Evolutionary conservation across 2,888 invertebrate genomes (phyloP), one percentile per base, ranked within the genome.

Genomic region (Gastrophysa polygoni): DNA sequence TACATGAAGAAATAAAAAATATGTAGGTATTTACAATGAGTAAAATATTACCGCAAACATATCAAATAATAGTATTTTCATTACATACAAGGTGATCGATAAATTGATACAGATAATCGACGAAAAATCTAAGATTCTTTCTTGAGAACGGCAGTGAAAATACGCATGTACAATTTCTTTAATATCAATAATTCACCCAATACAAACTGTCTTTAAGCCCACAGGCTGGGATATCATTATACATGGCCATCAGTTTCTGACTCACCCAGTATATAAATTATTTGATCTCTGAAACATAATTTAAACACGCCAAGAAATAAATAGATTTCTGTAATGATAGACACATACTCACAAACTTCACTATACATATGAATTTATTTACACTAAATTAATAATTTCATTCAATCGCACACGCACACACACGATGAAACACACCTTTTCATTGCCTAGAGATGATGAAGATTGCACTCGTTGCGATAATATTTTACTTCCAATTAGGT

Each of bases 31-130:
- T 61, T 71, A 69, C 69, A 72, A 48, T 62, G 55, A 62, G 77
- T 78, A 78, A 78, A 78, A 78, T 78, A 78, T 75, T 78, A 78
- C 77, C 77, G 78, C 78, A 78, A 76, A 69, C 65, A 38, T 48
- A 46, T 24, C 34, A 48, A 38, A 38, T 47, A 29, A 52, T 29
- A 24, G 18, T 18, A 59, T 43, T 54, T 32, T 29, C 8, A 32
- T 52, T 46, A 51, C 44, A 56, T 49, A 50, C 54, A 60, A n/a
- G 44, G 60, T 49, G 21, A 48, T 48, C 47, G 24, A 34, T 34
- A 49, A 38, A 48, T 38, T 48, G 17, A n/a, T 43, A 20, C 38
- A 52, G n/a, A 34, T 8, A 24, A 21, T n/a, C 14, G n/a, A 49
- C 24, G 18, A 20, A 44, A 18, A 16, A 44, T 8, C 2, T 2